Conservation (phyloP, 2,797 vertebrate genomes). For the Odontamblyopus rebecca region DNA sequence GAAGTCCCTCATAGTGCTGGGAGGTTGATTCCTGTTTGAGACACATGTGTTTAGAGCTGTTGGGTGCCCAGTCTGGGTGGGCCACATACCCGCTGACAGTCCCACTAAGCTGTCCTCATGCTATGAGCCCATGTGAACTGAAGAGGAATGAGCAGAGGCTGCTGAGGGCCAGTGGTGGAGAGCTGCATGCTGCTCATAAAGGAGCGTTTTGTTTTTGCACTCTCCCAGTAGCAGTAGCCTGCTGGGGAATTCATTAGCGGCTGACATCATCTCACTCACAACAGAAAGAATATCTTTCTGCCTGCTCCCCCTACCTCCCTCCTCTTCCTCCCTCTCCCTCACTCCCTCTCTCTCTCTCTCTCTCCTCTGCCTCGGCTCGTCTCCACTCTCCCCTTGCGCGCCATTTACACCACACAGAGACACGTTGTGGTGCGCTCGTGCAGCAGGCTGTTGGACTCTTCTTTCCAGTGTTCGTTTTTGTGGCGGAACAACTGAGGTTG, state of each 20-base stretch:
- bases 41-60: neutral
- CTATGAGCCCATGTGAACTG: constrained; percentile 45
- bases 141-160: constrained; percentile 37
- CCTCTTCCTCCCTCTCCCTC: constrained; percentile 22
- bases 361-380: constrained; percentile 30
- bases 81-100: constrained; percentile 32
- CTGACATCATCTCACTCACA: constrained; percentile 81
- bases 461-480: constrained; percentile 36
- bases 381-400: constrained; percentile 57
- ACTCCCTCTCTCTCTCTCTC: constrained; percentile 43
- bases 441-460: constrained; percentile 45
- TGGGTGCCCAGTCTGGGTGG: constrained; percentile 35
- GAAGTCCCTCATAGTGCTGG: neutral
- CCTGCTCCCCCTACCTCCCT: constrained; percentile 44
- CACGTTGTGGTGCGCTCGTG: constrained; percentile 44
- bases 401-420: constrained; percentile 65
- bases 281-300: constrained; percentile 75
- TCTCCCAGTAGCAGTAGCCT: constrained; percentile 75
- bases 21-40: constrained; percentile 22
- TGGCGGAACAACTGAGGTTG: constrained; percentile 51
- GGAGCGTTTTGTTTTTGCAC: constrained; percentile 76
- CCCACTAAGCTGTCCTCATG: constrained; percentile 26
- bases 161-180: constrained; percentile 55
- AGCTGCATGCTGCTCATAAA: constrained; percentile 72
- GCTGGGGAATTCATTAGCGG: constrained; percentile 81